Conservation (phyloP, 1,140 invertebrate species). For the Eulimnadia texana region DNA sequence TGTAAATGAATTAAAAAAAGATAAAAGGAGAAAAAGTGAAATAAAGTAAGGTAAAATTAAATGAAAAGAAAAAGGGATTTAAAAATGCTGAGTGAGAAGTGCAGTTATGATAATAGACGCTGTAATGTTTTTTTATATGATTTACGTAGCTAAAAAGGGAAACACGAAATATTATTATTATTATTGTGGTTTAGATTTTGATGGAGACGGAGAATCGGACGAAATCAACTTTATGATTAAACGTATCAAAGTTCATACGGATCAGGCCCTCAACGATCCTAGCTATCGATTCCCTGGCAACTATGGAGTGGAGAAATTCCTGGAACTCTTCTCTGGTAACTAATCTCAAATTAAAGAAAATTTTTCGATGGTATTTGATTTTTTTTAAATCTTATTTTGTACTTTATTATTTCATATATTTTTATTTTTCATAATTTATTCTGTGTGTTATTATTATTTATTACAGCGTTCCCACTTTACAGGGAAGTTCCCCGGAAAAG, state of each 20-base stretch:
- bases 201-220: constrained; percentile 75
- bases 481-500: no score
- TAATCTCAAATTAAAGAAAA: constrained; percentile 24
- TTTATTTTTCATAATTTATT: no score
- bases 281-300: constrained; percentile 79
- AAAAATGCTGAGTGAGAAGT: no score
- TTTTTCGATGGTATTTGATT: not conserved
- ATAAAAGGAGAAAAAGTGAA: no score
- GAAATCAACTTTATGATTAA: constrained; percentile 95
- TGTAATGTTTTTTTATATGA: no score
- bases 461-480: no score
- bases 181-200: constrained; percentile 61
- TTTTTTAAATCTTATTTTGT: not conserved
- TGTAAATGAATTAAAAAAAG: no score
- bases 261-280: constrained; percentile 61
- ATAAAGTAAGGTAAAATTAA: no score
- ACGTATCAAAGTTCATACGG: constrained; percentile 80
- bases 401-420: not conserved
- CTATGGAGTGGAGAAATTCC: constrained; percentile 85
- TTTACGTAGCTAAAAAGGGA: not conserved
- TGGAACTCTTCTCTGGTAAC: constrained; percentile 77
- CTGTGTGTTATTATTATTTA: no score
- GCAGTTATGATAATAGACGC: no score
- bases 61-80: no score
- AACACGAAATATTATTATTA: not conserved